Percentiles rank a stretch among this genome's conserved stretches.
Evolutionary conservation across 2,888 invertebrate species (phyloP).

Genomic region (Agelastica alni): DNA sequence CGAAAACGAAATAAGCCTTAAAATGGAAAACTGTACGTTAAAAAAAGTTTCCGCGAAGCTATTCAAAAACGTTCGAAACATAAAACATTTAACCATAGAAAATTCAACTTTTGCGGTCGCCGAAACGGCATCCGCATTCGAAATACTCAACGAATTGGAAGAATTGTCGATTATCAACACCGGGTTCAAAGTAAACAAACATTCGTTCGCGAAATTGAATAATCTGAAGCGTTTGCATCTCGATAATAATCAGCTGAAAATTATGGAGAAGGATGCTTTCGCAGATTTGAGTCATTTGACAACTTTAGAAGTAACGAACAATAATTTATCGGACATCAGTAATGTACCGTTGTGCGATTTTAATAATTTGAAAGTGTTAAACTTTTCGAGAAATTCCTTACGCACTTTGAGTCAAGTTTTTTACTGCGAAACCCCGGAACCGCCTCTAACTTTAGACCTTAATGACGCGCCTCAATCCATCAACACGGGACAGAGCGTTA

Average conservation of each 20-base stretch:
- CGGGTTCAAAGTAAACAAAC: constrained; percentile 30
- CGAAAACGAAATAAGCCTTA: constrained; percentile 48
- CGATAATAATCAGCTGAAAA: constrained; percentile 38
- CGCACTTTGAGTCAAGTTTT: constrained; percentile 26
- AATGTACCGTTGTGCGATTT: constrained; percentile 43
- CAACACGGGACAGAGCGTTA: not conserved
- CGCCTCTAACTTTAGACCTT: constrained; percentile 14
- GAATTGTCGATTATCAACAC: constrained; percentile 38
- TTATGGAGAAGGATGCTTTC: constrained; percentile 35
- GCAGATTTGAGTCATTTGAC: constrained; percentile 31
- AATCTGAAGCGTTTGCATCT: constrained; percentile 40
- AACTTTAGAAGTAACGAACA: constrained; percentile 38
- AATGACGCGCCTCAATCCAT: constrained; percentile 17
- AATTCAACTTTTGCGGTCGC: constrained; percentile 39
- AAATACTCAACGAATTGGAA: constrained; percentile 36
- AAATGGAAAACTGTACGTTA: constrained; percentile 46
- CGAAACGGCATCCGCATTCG: constrained; percentile 34
- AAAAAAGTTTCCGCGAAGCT: constrained; percentile 36
- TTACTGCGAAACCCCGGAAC: constrained; percentile 26
- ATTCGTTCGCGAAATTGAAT: constrained; percentile 36
- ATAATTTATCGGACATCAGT: constrained; percentile 35
- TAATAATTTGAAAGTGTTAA: constrained; percentile 35
- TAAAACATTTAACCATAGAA: constrained; percentile 44
- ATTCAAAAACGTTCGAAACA: constrained; percentile 46
- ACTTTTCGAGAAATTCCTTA: constrained; percentile 36